Conservation (phyloP, 2,888 invertebrate species). For the Thereva nobilitata region DNA sequence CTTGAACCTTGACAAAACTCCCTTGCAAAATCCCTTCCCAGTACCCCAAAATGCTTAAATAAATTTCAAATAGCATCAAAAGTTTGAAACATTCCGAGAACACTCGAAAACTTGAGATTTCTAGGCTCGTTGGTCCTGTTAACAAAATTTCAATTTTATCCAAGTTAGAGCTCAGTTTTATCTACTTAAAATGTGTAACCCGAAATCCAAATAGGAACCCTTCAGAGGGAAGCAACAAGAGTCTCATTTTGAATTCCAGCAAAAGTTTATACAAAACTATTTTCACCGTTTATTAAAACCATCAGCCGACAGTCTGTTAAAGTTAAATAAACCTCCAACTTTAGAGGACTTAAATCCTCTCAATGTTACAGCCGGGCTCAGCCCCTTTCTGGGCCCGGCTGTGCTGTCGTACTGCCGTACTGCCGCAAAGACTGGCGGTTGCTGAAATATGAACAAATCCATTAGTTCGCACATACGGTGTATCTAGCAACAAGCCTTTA, state of each 20-base stretch:
- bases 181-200: slow-evolving; percentile 10
- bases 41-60: not conserved
- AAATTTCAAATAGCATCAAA: slow-evolving; percentile 20
- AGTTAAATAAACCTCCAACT: slow-evolving; percentile 37
- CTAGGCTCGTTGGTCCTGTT: not conserved
- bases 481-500: slow-evolving; percentile 36
- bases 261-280: slow-evolving; percentile 35
- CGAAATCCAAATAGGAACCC: slow-evolving; percentile 17
- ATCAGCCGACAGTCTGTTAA: slow-evolving; percentile 33
- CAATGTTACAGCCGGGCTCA: no score
- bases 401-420: no score
- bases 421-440: not conserved
- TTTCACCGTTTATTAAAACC: slow-evolving; percentile 39
- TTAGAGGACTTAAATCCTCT: slow-evolving; percentile 35
- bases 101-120: slow-evolving; percentile 21
- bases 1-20: no score
- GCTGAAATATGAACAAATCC: slow-evolving; percentile 40
- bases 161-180: slow-evolving; percentile 14
- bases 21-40: no score
- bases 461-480: slow-evolving; percentile 32
- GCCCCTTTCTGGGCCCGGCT: no score
- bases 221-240: slow-evolving; percentile 37
- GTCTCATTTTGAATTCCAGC: slow-evolving; percentile 36
- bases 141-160: slow-evolving; percentile 27
- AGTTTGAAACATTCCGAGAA: slow-evolving; percentile 18